Conservation (phyloP, 1,140 invertebrate genomes). For the Trichogramma pretiosum region DNA sequence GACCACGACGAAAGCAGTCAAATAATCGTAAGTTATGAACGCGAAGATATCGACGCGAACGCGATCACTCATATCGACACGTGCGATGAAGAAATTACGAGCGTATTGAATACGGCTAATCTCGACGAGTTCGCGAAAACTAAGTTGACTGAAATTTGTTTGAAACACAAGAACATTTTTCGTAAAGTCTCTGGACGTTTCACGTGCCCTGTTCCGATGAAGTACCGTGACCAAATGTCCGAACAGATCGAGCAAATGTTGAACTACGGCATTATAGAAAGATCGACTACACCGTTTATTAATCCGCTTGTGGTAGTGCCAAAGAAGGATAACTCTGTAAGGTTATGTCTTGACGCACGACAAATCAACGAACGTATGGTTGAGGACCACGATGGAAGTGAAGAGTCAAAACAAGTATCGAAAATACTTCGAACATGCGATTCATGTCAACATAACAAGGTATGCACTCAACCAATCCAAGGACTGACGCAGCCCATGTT, state of each 20-base stretch:
- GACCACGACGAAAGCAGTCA: background rate
- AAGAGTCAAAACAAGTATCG: conserved; percentile 23
- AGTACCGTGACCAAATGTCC: conserved; percentile 13
- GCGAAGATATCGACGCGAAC: background rate
- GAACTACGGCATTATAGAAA: conserved; percentile 19
- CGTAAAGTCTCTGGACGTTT: conserved; percentile 14
- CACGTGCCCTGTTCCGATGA: conserved; percentile 18
- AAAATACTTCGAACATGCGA: conserved; percentile 20
- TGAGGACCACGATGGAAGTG: conserved; percentile 24
- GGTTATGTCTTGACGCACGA: conserved; percentile 31
- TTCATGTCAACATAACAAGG: conserved; percentile 20
- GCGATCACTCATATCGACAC: background rate
- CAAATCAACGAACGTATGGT: conserved; percentile 26
- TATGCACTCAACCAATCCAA: background rate
- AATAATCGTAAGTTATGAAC: background rate
- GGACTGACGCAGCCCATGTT: conserved; percentile 16
- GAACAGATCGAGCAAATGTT: conserved; percentile 17
- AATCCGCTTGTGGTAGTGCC: conserved; percentile 27
- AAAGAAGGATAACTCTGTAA: conserved; percentile 26
- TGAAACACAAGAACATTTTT: conserved; percentile 15
- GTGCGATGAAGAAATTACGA: background rate
- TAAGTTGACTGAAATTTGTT: background rate
- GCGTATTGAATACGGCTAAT: background rate
- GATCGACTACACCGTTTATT: conserved; percentile 24
- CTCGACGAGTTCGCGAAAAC: background rate